These are phyloP conservation scores for Psephotus haematonotus DNA, from an alignment of 2,113 vertebrate species.

Conservation along the genomic window DNA sequence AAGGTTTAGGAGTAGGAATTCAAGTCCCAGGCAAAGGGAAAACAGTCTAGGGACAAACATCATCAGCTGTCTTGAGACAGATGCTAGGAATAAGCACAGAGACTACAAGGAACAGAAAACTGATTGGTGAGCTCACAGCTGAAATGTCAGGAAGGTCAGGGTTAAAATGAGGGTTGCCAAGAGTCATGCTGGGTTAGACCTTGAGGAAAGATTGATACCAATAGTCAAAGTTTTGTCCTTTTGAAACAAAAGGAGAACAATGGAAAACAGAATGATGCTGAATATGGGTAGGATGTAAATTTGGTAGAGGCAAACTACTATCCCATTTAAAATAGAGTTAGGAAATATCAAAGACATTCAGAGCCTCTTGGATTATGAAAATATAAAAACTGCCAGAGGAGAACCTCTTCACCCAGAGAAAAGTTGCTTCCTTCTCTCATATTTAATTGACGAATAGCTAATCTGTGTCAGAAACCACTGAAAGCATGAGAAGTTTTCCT, in stretches of 20 bases:
- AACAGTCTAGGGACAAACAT: neutral
- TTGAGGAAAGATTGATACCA: neutral
- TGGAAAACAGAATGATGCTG: neutral
- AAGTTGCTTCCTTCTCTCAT: neutral
- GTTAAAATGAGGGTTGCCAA: neutral
- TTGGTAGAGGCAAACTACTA: neutral
- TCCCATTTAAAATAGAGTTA: neutral
- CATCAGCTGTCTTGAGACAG: neutral
- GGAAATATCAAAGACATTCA: neutral
- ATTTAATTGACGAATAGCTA: neutral
- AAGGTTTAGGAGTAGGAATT: neutral
- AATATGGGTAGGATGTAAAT: neutral
- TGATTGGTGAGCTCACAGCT: neutral
- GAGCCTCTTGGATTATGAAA: neutral
- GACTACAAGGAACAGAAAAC: neutral
- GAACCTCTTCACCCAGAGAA: neutral
- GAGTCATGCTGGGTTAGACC: neutral
- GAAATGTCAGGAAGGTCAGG: neutral
- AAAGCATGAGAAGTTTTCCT: neutral
- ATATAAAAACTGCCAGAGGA: neutral
- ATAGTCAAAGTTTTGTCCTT: neutral
- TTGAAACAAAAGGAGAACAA: neutral
- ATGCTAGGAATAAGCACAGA: neutral
- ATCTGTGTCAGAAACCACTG: neutral
- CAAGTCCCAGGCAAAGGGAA: neutral